Evolutionary conservation across 1,140 invertebrate species (phyloP).

Genomic region (Temnothorax nylanderi): DNA sequence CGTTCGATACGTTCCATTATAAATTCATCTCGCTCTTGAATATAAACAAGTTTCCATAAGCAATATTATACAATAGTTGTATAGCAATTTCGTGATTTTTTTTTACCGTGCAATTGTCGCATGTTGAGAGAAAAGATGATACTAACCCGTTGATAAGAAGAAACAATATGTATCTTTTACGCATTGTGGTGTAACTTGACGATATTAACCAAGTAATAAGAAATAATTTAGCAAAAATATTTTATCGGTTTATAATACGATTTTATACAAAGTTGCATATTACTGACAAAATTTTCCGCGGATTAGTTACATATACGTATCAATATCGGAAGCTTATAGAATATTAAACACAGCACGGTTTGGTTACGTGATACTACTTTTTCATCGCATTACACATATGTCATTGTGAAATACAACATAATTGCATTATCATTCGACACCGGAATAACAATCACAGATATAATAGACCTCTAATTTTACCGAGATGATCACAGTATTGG

Average conservation of each 20-base stretch:
- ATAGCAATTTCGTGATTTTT: not conserved
- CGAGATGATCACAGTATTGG: not conserved
- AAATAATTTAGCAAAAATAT: not conserved
- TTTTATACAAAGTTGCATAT: not conserved
- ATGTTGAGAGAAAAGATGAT: not conserved
- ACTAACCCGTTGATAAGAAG: not conserved
- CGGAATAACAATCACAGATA: not conserved
- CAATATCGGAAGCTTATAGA: not conserved
- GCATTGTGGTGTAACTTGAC: not conserved
- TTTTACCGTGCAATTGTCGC: not conserved
- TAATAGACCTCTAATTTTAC: constrained; percentile 37
- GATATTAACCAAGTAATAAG: not conserved
- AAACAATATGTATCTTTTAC: not conserved
- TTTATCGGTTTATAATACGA: not conserved
- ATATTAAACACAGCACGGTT: constrained; percentile 21
- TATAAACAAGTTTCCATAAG: not conserved
- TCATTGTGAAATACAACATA: not conserved
- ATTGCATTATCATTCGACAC: constrained; percentile 2
- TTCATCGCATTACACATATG: not conserved
- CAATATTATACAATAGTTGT: not conserved
- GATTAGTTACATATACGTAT: not conserved
- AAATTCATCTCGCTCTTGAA: not conserved
- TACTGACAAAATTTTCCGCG: not conserved
- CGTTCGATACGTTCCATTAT: constrained; percentile 28
- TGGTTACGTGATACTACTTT: not conserved